Percentiles rank a stretch among this genome's conserved stretches.
Conservation (phyloP, 2,113 vertebrate species). For the Rhinolophus ferrumequinum region DNA sequence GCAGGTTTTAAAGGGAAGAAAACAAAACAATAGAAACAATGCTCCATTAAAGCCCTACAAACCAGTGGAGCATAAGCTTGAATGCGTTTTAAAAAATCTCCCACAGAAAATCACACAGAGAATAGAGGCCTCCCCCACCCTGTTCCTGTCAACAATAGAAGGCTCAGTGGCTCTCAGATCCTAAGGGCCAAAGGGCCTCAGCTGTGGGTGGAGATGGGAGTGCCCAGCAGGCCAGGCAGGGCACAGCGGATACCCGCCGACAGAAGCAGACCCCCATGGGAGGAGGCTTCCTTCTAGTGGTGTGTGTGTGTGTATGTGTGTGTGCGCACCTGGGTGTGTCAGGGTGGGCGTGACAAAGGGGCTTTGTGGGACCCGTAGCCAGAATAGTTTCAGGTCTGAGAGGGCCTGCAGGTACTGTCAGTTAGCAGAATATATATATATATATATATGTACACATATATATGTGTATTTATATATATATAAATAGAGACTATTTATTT, state of each 20-base stretch:
- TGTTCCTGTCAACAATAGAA: neutral
- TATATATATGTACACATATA: neutral
- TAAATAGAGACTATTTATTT: too few species aligned
- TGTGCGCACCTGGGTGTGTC: neutral
- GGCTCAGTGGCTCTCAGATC: neutral
- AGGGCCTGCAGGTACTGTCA: neutral
- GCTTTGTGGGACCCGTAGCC: neutral
- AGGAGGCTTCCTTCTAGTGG: neutral
- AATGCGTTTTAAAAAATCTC: neutral
- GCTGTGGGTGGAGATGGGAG: neutral
- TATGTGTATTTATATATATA: too few species aligned
- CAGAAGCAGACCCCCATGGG: neutral
- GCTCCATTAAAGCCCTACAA: neutral
- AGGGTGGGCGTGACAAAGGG: too few species aligned
- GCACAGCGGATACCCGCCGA: fast-evolving
- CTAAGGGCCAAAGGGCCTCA: neutral
- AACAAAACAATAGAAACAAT: neutral
- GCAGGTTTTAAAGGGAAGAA: neutral
- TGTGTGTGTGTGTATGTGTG: too few species aligned
- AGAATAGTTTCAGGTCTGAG: neutral
- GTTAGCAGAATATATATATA: neutral
- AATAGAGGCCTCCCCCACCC: fast-evolving
- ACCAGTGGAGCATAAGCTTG: neutral
- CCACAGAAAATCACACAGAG: neutral
- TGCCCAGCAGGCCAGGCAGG: neutral